Percentiles rank a stretch among this genome's conserved stretches.
Conservation (phyloP, 1,140 invertebrate genomes). For the Plodia interpunctella region DNA sequence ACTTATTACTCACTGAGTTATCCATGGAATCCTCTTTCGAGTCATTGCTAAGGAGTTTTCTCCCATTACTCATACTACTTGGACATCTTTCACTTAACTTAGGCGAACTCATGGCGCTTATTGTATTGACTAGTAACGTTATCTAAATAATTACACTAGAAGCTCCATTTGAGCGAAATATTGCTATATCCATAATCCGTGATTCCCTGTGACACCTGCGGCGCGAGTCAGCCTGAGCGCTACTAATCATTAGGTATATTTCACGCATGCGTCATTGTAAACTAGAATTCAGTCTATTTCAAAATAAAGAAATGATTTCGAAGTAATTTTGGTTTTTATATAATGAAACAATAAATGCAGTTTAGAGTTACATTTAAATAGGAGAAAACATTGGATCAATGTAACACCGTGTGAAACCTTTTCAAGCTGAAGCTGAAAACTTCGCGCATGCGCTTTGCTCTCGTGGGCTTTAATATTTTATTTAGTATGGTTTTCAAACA, state of each 20-base stretch:
- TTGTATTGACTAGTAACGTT: neutral
- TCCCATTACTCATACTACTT: constrained; percentile 57
- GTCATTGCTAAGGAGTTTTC: constrained; percentile 54
- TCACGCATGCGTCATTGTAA: neutral
- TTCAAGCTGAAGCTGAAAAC: neutral
- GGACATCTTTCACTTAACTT: constrained; percentile 62
- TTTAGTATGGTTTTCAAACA: too few species aligned
- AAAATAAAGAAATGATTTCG: too few species aligned
- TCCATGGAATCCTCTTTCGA: constrained; percentile 64
- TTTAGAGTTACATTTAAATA: too few species aligned
- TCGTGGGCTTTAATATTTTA: neutral
- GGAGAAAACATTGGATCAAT: too few species aligned
- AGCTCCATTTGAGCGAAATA: neutral
- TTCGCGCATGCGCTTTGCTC: too few species aligned
- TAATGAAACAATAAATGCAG: too few species aligned
- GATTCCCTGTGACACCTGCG: neutral
- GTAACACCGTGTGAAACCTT: neutral
- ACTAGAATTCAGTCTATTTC: too few species aligned
- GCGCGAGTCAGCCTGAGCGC: neutral
- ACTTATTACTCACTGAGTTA: constrained; percentile 55
- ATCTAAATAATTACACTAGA: neutral
- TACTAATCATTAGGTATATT: neutral
- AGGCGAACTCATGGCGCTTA: constrained; percentile 54
- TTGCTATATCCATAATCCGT: neutral
- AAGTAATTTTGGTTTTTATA: too few species aligned